Evolutionary conservation across 53 echinoderm and acorn worm species (phyloP), one percentile per base, ranked within the genome.

Genomic region (Crossaster papposus): DNA sequence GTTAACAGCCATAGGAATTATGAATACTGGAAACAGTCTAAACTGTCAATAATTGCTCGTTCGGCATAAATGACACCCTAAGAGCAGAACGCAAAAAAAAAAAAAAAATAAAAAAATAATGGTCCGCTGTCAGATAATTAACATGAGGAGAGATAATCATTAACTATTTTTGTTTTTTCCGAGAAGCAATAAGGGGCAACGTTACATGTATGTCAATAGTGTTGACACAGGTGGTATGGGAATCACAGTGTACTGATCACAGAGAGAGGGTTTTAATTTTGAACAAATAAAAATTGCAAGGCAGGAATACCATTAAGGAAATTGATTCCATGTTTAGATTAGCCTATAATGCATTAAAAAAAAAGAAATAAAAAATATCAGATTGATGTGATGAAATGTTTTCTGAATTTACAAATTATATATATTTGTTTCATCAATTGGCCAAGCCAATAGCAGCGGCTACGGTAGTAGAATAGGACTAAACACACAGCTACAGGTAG

Each of bases 171-270:
- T 70, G 29, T 44, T 7, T 64, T 65, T 54, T 37, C 36, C 37
- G 33, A 34, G n/a, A 28, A 64, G 20, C 29, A 24, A 58, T 9
- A 9, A 36, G 26, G 82, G 68, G 70, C 5, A 68, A 52, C 51
- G 29, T 78, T n/a, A n/a, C n/a, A n/a, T n/a, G n/a, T n/a, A 29
- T 37, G 83, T 83, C 85, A 72, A 35, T 70, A 31, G 51, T 72
- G 54, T 85, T 85, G 85, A 85, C 85, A 72, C 85, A 85, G 85
- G 85, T 85, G 85, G 53, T 29, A 11, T 22, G 72, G 52, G 36
- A 51, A 72, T 30, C 54, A 54, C 51, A 50, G 51, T 5, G 5
- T 13, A 31, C 71, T 58, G 22, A 68, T 68, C 11, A 68, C 26
- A 28, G 68, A 34, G 15, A 34, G 17, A 32, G 14, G 74, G 74